Base-by-base conservation (phyloP, 1,140 invertebrate genomes). In the Heliothis subflexa region DNA sequence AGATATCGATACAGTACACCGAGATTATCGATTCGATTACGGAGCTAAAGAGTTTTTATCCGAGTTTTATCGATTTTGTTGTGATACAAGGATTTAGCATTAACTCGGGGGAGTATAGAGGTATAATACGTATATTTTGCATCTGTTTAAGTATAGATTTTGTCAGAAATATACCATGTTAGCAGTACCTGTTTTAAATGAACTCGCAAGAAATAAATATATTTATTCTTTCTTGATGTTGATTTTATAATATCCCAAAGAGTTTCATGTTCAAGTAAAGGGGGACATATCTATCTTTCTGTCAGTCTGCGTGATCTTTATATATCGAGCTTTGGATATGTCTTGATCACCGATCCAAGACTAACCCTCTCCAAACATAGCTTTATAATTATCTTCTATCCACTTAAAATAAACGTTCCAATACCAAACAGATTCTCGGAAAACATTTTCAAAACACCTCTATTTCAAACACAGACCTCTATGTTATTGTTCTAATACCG, bases 21-120 rank as follows among this genome's bases (percentile, higher is more conserved):
- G 68, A 49, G 77, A 72, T 78, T 72, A 78, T 78, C 55, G 57
- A n/a, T 10, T 49, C 73, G 61, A 33, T 77, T 18, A 59, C 64
- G 71, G 10, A 54, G 66, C 12, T n/a, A 52, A 49, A 52, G 18
- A n/a, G 66, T 52, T 21, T 25, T 78, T 40, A 78, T 78, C 77
- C 18, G 5, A 28, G 1, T 14, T 49, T 70, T 70, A 70, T 70
- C 66, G 66, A 10, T n/a, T 14, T 2, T 18, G 55, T 16, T 73
- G 11, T 40, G 40, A 45, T 57, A 57, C 70, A 73, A 2, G 52
- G 12, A 55, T 57, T 55, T 7, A 68, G 16, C 64, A 66, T 77
- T 66, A 68, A 55, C 49, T 16, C 14, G 72, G 28, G 33, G 4
- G 7, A 40, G 33, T 3, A 7, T 40, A 7, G 33, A 7, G 9